phyloP scores from a whole-genome alignment of 2,113 vertebrate species.

The Pagrus major region DNA sequence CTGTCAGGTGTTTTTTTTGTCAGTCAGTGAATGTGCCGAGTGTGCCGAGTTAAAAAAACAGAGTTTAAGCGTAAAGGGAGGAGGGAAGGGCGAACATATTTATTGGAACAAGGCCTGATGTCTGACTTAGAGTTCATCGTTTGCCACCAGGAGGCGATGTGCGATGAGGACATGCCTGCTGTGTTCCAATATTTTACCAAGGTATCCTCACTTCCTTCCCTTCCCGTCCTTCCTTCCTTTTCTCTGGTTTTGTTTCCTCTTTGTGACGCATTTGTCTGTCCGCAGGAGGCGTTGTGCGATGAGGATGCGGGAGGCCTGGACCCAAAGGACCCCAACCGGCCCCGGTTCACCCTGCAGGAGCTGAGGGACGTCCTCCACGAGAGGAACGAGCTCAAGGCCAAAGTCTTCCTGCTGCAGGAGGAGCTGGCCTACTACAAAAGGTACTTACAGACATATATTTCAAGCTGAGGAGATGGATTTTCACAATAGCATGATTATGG shows the following conservation, averaged over 20 bases:
- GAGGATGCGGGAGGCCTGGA: slow-evolving; percentile 87
- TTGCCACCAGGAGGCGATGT: slow-evolving; percentile 86
- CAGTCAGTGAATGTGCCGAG: neutral
- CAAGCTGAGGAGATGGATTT: neutral
- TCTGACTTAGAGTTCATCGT: slow-evolving; percentile 65
- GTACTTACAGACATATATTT: slow-evolving; percentile 61
- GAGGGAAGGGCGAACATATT: slow-evolving; percentile 25
- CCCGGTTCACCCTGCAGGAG: slow-evolving; percentile 97
- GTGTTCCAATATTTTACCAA: slow-evolving; percentile 83
- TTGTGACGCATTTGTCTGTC: slow-evolving; percentile 23
- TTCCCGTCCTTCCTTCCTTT: slow-evolving; percentile 30
- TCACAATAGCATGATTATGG: accelerated
- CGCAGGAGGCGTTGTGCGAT: slow-evolving; percentile 85
- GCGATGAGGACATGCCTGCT: slow-evolving; percentile 86
- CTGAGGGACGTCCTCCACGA: slow-evolving; percentile 97
- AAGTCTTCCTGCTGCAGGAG: slow-evolving; percentile 97
- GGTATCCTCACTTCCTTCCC: slow-evolving; percentile 69
- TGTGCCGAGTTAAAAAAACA: slow-evolving; percentile 10
- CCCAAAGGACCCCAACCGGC: slow-evolving; percentile 93
- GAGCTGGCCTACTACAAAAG: slow-evolving; percentile 97
- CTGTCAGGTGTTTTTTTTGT: neutral
- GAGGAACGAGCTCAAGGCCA: slow-evolving; percentile 96
- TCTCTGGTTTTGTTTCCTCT: slow-evolving; percentile 6
- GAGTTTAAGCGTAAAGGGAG: slow-evolving; percentile 26
- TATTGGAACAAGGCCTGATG: slow-evolving; percentile 54